Percentiles rank a stretch among this genome's conserved stretches.
These are phyloP conservation scores for Hyppa rectilinea DNA, from an alignment of 2,888 invertebrate species.

Conservation along the genomic window DNA sequence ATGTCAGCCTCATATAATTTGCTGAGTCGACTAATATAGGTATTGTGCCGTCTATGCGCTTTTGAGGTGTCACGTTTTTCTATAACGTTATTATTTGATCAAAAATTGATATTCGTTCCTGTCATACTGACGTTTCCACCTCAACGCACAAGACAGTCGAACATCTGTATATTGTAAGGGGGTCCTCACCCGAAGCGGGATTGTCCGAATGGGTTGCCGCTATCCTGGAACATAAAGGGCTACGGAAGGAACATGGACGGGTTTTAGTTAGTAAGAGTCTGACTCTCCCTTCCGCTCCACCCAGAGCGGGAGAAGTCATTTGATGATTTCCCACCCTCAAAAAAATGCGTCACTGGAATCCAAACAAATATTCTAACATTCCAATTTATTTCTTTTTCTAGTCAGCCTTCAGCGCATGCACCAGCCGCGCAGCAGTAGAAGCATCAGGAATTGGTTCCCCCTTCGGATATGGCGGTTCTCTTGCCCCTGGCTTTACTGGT, in stretches of 20 bases:
- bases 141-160: no score
- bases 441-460: slow-evolving; percentile 28
- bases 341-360: not conserved
- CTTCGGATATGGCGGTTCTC: slow-evolving; percentile 3
- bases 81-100: not conserved
- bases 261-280: no score
- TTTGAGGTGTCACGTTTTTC: not conserved
- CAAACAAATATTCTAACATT: not conserved
- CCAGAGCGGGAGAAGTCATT: no score
- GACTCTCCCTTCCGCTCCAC: no score
- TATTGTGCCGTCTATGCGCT: not conserved
- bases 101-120: not conserved
- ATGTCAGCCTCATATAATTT: no score
- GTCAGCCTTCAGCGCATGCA: slow-evolving; percentile 36
- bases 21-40: not conserved
- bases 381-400: slow-evolving; percentile 5
- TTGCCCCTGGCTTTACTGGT: slow-evolving; percentile 2
- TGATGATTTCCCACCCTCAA: no score
- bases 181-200: no score
- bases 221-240: no score
- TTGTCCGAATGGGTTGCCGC: no score
- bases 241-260: no score
- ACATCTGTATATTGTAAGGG: no score
- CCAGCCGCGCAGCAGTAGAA: slow-evolving; percentile 8
- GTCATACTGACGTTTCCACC: not conserved